Base-by-base conservation (phyloP, 1,140 invertebrate species). In the Trissolcus basalis region DNA sequence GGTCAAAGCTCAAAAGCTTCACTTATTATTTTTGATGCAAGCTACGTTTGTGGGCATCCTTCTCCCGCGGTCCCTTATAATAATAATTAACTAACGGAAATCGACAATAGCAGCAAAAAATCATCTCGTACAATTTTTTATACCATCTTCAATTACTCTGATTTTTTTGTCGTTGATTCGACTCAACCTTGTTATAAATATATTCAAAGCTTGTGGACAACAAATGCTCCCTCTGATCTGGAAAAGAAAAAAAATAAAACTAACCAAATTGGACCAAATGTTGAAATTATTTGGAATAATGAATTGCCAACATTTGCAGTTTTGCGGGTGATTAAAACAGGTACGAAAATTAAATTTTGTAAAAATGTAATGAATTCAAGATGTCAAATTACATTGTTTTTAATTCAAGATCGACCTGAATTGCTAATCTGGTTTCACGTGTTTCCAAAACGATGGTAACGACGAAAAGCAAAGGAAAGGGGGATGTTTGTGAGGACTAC, bases 1-100 rank as follows among this genome's bases (percentile, higher is more conserved):
- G 79, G 77, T 77, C 64, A 82, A 82, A 83, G 81, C 78, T 83
- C 78, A 81, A 83, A 81, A 81, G 78, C 75, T 81, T 77, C 74
- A 81, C 80, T 81, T 81, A 81, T 84, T 82, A 81, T 84, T 82
- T 82, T 78, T 72, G 67, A 74, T 77, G 74, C 70, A 79, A 70
- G 67, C 67, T 49, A 73, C 63, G 73, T 59, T 68, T 68, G 73
- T 67, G 74, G 41, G 39, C 33, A 49, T 51, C 55, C 61, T 53
- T 72, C 55, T 54, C 63, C 19, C 44, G 54, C 19, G 19, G 19
- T 27, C 19, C 51, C 14, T 68, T 54, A 50, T 72, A 64, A 63
- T 72, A 64, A 63, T 72, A 77, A 77, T 77, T 77, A 77, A 72
- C 75, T 50, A 53, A 77, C 63, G 64, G 47, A 77, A 72, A 77